Conservation (phyloP, 1,140 invertebrate genomes). For the Scaptodrosophila lebanonensis region DNA sequence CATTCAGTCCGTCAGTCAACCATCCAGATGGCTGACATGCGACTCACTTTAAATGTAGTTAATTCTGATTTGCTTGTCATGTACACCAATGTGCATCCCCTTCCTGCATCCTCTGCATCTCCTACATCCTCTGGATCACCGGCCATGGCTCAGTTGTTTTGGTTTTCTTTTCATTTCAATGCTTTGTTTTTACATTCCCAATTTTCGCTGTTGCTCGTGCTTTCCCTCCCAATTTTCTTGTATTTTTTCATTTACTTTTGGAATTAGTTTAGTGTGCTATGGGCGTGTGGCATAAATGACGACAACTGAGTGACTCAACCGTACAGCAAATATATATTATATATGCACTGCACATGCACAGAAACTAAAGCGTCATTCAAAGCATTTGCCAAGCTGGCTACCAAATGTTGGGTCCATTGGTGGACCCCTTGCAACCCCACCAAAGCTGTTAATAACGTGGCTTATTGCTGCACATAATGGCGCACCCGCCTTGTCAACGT, state of each 20-base stretch:
- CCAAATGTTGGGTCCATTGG: slow-evolving; percentile 59
- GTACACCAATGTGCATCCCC: not conserved
- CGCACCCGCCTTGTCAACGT: slow-evolving; percentile 44
- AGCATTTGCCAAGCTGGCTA: no score
- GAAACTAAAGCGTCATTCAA: no score
- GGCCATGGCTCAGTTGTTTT: not conserved
- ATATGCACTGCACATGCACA: slow-evolving; percentile 1
- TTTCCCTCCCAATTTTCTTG: slow-evolving; percentile 3
- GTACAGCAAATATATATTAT: slow-evolving; percentile 12
- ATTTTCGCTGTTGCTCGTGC: slow-evolving; percentile 10
- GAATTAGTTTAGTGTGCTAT: slow-evolving; percentile 66
- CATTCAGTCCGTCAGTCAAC: slow-evolving; percentile 39
- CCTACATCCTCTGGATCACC: slow-evolving; percentile 10
- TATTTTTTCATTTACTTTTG: slow-evolving; percentile 39
- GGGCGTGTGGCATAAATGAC: slow-evolving; percentile 22
- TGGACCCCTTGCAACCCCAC: slow-evolving; percentile 10
- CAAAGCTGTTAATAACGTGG: slow-evolving; percentile 65
- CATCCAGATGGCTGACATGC: not conserved
- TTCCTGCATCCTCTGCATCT: not conserved
- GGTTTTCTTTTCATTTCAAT: not conserved
- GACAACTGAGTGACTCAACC: slow-evolving; percentile 16
- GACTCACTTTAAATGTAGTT: slow-evolving; percentile 57
- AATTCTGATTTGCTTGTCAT: slow-evolving; percentile 55
- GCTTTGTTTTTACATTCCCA: not conserved
- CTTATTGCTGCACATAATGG: slow-evolving; percentile 69